phyloP scores from a whole-genome alignment of 2,797 vertebrate genomes.

The Brotula barbata region DNA sequence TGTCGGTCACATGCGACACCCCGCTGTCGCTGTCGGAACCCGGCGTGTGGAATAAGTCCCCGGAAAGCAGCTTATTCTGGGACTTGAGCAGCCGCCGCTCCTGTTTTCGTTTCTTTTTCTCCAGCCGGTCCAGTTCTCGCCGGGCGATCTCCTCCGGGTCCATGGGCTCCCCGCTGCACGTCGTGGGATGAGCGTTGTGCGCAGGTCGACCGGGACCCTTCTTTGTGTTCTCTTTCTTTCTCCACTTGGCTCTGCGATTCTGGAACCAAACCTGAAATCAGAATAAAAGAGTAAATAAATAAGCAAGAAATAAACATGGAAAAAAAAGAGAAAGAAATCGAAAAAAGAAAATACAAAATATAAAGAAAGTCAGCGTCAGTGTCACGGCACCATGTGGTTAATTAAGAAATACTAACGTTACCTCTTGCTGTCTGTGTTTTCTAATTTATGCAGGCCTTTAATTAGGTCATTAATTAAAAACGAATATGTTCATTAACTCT shows the following conservation, averaged over 20 bases:
- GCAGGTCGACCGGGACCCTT: constrained; percentile 96
- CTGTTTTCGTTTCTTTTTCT: constrained; percentile 96
- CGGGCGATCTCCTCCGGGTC: constrained; percentile 97
- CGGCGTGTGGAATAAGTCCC: constrained; percentile 91
- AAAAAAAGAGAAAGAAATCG: constrained; percentile 16
- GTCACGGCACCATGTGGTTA: constrained; percentile 31
- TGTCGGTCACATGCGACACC: constrained; percentile 85
- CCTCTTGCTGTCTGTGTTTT: constrained; percentile 19
- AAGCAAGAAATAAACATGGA: too few relatives aligned
- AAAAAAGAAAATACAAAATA: background rate
- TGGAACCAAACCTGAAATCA: constrained; percentile 94
- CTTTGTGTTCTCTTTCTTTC: constrained; percentile 99
- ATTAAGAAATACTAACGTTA: constrained; percentile 38
- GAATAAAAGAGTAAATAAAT: background rate
- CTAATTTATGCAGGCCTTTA: constrained; percentile 32
- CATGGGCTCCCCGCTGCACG: constrained; percentile 99
- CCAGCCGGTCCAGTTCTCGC: constrained; percentile 91
- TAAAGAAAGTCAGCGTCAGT: background rate
- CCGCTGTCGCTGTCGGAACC: constrained; percentile 97
- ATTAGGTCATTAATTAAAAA: constrained; percentile 41
- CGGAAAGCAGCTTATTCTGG: constrained; percentile 85
- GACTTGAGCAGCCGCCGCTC: constrained; percentile 92
- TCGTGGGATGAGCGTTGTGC: constrained; percentile 97
- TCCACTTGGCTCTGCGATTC: constrained; percentile 98
- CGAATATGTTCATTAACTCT: constrained; percentile 3